Evolutionary conservation across 2,888 invertebrate species (phyloP), one percentile per base, ranked within the genome.

Genomic region (Ophion ventricosus): DNA sequence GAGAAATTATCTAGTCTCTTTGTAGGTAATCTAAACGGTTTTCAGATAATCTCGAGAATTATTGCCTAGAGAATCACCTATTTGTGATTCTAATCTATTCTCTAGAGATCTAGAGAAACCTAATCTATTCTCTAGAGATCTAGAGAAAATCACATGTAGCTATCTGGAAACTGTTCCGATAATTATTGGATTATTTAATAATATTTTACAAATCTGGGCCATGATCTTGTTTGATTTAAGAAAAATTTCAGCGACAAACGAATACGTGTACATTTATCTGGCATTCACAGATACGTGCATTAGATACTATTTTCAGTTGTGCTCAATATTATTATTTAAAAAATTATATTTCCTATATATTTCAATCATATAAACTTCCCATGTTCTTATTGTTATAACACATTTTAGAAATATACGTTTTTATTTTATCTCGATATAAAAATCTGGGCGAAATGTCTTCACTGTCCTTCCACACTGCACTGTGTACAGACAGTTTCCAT

Each of bases 401-500:
- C 14, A 49, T 17, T 17, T 11, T 49, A 49, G 49, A 49, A 49
- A 49, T 49, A 14, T 49, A 49, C 49, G 3, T 49, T 49, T 49
- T 49, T 14, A 4, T 49, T 49, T 17, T 49, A 26, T 23, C 20
- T 40, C 17, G 72, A 17, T 35, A 1, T 20, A 25, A 26, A 26
- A 70, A 56, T 70, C 54, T 56, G 26, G 54, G 69, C 29, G 11
- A 49, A 72, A 72, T 57, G 35, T 35, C 11, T 35, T 35, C 2
- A 59, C 59, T n/a, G 40, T 56, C 25, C n/a, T 23, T 35, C 69
- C 29, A 29, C 23, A 8, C n/a, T 73, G 73, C 20, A 26, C 59
- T 35, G 23, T 43, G 43, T n/a, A 20, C 8, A 35, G 11, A 20
- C 25, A 43, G 59, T 40, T 25, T 61, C 25, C 43, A 43, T 66